Base-by-base conservation (phyloP, 2,888 invertebrate genomes). In the Dromius quadrimaculatus region DNA sequence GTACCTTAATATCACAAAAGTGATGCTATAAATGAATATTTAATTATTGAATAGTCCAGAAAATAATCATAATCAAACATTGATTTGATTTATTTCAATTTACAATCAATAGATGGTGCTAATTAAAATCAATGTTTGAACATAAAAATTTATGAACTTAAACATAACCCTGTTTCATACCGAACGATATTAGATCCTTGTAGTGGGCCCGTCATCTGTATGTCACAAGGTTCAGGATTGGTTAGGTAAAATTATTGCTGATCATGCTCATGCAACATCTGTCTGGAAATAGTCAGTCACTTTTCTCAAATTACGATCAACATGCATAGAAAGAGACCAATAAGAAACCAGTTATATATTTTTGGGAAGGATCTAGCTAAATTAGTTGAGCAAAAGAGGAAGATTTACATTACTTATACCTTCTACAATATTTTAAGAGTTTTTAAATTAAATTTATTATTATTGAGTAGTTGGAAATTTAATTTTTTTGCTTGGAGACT, bases 211-310 rank as follows among this genome's bases (percentile, higher is more conserved):
- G 45, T 45, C 68, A 57, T 59, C 41, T 69, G 68, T 59, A 59
- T 69, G 59, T 69, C 68, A 69, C 68, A 69, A 69, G 68, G 68
- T 69, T 59, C 68, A 61, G 68, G 68, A 69, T 59, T 69, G 68
- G 68, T 69, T 59, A 69, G 68, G 68, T 68, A 47, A 68, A 69
- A 69, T 59, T 69, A 69, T 61, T 69, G 68, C 68, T 69, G 68
- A 50, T 43, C 68, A 69, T 69, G 68, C 68, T 69, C 68, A 69
- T 69, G 68, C 68, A 69, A 69, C 68, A 57, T 59, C 68, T 50
- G 59, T 69, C 68, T 69, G 68, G 68, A 69, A 69, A 65, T 65
- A 69, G 43, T 69, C 68, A 69, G 68, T 69, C 68, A 66, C 68
- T 43, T 43, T 4, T 34, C 68, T 68, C 68, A 68, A 69, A 69